Evolutionary conservation across 2,797 vertebrate genomes (phyloP).

Genomic region (Myiotriccus ornatus): DNA sequence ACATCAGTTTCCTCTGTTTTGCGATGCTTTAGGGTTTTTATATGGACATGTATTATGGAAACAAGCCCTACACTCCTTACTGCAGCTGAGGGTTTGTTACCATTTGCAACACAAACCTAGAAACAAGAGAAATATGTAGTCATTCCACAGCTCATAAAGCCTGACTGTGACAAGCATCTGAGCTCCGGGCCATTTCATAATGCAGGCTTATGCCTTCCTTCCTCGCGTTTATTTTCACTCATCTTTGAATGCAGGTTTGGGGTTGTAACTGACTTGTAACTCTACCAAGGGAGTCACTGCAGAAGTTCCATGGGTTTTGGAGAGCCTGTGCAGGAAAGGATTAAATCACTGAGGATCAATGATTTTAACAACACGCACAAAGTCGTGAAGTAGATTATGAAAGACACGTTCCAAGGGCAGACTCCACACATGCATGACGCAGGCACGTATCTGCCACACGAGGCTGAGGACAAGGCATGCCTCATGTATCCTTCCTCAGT

Average conservation of each 20-base stretch:
- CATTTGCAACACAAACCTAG: background rate
- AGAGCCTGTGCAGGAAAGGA: background rate
- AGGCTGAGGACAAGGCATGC: background rate
- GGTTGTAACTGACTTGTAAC: background rate
- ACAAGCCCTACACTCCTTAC: background rate
- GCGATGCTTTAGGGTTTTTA: background rate
- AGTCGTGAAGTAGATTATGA: background rate
- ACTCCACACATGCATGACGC: accelerated
- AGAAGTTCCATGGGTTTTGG: background rate
- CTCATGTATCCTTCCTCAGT: background rate
- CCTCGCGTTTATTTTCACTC: background rate
- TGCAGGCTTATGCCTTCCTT: background rate
- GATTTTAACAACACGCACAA: background rate
- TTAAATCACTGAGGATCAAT: background rate
- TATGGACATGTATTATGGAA: background rate
- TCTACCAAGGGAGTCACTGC: background rate
- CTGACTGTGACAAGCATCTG: constrained; percentile 7
- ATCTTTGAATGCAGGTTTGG: background rate
- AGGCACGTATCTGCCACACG: accelerated
- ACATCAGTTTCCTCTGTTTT: background rate
- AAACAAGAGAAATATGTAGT: background rate
- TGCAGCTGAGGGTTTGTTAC: background rate
- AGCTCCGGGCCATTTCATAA: background rate
- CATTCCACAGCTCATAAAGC: background rate
- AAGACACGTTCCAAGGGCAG: background rate